Conservation (phyloP, 2,888 invertebrate genomes). For the Erebia aethiops region DNA sequence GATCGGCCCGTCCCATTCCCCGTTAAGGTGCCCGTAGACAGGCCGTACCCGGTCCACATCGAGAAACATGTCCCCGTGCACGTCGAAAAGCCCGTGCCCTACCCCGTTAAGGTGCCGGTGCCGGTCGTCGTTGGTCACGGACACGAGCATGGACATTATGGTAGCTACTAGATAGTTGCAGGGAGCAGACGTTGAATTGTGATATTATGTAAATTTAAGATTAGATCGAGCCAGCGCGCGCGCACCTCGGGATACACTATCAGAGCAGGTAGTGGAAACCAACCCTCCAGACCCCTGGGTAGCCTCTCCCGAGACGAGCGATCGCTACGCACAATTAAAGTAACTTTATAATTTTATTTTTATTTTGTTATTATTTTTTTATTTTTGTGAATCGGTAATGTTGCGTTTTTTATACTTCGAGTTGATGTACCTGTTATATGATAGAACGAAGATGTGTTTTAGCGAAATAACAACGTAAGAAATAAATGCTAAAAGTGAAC, state of each 20-base stretch:
- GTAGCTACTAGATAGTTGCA: constrained; percentile 80
- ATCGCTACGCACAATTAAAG: constrained; percentile 64
- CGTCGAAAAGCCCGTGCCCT: constrained; percentile 86
- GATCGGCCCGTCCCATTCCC: constrained; percentile 79
- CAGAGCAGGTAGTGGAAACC: constrained; percentile 62
- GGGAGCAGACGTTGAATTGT: constrained; percentile 80
- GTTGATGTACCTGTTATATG: constrained; percentile 82
- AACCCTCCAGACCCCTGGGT: constrained; percentile 51
- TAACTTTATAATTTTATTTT: constrained; percentile 55
- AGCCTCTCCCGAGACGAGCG: constrained; percentile 58
- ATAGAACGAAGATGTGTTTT: constrained; percentile 52
- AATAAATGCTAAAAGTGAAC: constrained; percentile 61
- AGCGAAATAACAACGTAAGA: constrained; percentile 55
- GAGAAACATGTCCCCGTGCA: constrained; percentile 87
- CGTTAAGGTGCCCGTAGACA: constrained; percentile 82
- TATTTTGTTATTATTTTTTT: constrained; percentile 68
- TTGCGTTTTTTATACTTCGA: constrained; percentile 64
- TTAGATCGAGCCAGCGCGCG: constrained; percentile 70
- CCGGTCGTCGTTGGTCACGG: constrained; percentile 79
- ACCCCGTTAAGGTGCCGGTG: constrained; percentile 84
- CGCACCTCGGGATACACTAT: constrained; percentile 58
- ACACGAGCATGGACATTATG: constrained; percentile 80
- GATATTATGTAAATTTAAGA: constrained; percentile 78
- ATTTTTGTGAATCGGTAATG: constrained; percentile 66
- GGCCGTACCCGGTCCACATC: constrained; percentile 86